Evolutionary conservation across 30 jellyfish, hydroid and myxozoan genomes (phyloP), one percentile per base, ranked within the genome.

Genomic region (Calvadosia cruxmelitensis): DNA sequence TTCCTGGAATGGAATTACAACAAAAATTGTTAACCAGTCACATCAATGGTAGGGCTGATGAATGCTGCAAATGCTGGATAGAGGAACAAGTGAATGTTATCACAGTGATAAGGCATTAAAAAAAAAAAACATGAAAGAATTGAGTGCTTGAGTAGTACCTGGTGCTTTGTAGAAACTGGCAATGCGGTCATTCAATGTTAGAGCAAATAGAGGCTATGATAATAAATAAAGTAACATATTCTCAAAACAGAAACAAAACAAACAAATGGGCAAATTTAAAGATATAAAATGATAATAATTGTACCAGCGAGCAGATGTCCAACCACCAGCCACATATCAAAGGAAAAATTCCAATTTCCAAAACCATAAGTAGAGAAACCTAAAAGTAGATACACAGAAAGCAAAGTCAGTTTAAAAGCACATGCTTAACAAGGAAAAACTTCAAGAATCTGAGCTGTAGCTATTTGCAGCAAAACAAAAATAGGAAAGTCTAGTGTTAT

Each of bases 251-350:
- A 42, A 42, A 42, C 10, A 42, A 42, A 5, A 5, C 15, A n/a
- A n/a, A n/a, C n/a, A n/a, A n/a, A n/a, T n/a, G n/a, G n/a, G n/a
- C n/a, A n/a, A n/a, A n/a, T n/a, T n/a, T n/a, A n/a, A n/a, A n/a
- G n/a, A n/a, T n/a, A 42, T 42, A 20, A 5, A 1, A 25, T 66
- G 24, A 12, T 24, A 29, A 27, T 3, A 13, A 24, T 48, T 88
- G 15, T 53, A 86, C 96, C 81, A 87, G 64, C 23, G 97, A 79
- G 57, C 97, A 87, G 48, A 87, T 81, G 64, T 87, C 97, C 49
- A 87, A 71, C 97, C 97, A 87, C 97, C 97, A 87, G 30, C 97
- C 94, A 51, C 94, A 80, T 33, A 80, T 75, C 64, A 87, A 52
- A 0, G 97, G 97, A 63, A 87, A 87, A 20, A 87, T 72, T 32